Evolutionary conservation across 2,797 vertebrate genomes (phyloP).

Genomic region (Acanthurus lineatus): DNA sequence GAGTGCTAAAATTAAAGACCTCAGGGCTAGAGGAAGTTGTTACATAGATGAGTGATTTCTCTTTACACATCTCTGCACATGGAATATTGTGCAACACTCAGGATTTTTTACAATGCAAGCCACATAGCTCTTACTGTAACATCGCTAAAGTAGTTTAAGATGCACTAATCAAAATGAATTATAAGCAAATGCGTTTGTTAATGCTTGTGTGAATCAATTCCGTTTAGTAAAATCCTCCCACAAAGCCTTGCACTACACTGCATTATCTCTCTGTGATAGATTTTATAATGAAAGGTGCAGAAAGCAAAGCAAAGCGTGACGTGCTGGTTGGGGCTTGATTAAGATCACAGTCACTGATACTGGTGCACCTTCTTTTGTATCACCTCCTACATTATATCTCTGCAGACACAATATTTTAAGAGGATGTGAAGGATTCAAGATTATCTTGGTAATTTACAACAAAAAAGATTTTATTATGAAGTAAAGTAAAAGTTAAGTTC

Average conservation of each 20-base stretch:
- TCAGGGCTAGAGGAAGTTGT: slow-evolving; percentile 55
- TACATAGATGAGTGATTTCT: slow-evolving; percentile 56
- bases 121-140: slow-evolving; percentile 26
- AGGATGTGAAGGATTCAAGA: no score
- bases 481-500: no score
- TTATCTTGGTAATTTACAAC: no score
- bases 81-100: slow-evolving; percentile 2
- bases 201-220: slow-evolving; percentile 6
- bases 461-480: no score
- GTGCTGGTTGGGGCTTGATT: slow-evolving; percentile 43
- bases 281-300: slow-evolving; percentile 30
- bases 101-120: slow-evolving; percentile 29
- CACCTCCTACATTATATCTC: not conserved
- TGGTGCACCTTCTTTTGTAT: slow-evolving; percentile 9
- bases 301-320: slow-evolving; percentile 14
- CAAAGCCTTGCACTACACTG: not conserved
- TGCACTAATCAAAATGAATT: slow-evolving; percentile 43
- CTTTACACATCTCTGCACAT: slow-evolving; percentile 41
- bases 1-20: slow-evolving; percentile 59
- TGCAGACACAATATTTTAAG: not conserved
- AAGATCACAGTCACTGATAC: slow-evolving; percentile 31
- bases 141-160: slow-evolving; percentile 39
- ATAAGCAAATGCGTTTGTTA: slow-evolving; percentile 26
- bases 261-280: slow-evolving; percentile 34
- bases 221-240: not conserved